phyloP scores from a whole-genome alignment of 1,140 invertebrate species.

The Chironomus tepperi region DNA sequence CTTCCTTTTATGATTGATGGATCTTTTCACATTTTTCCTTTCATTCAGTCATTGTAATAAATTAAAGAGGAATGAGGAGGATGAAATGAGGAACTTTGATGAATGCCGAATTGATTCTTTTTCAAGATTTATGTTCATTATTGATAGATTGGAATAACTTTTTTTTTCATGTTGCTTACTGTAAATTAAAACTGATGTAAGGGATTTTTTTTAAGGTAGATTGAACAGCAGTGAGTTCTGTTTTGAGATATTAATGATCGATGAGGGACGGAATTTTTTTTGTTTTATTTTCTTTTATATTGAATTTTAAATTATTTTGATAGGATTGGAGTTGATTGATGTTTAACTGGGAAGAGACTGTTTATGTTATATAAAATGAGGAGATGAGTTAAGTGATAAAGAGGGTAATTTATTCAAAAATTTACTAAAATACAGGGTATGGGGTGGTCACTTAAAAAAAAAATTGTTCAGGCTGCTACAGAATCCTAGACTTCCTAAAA shows the following conservation, averaged over 20 bases:
- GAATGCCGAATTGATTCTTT: background rate
- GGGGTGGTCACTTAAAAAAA: no score
- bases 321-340: no score
- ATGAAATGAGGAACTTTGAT: background rate
- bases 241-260: conserved; percentile 7
- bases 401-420: no score
- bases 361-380: no score
- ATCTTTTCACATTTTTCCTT: background rate
- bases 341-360: no score
- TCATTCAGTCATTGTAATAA: background rate
- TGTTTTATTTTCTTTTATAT: background rate
- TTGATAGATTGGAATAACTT: background rate
- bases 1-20: conserved; percentile 12
- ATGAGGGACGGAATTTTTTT: background rate
- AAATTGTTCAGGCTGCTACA: no score
- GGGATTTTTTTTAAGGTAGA: no score
- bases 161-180: background rate
- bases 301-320: no score
- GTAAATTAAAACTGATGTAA: background rate
- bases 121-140: background rate
- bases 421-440: no score
- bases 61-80: no score
- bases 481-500: no score
- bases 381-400: no score
- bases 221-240: background rate